Conservation (phyloP, 1,140 invertebrate species). For the Archivesica marissinica region DNA sequence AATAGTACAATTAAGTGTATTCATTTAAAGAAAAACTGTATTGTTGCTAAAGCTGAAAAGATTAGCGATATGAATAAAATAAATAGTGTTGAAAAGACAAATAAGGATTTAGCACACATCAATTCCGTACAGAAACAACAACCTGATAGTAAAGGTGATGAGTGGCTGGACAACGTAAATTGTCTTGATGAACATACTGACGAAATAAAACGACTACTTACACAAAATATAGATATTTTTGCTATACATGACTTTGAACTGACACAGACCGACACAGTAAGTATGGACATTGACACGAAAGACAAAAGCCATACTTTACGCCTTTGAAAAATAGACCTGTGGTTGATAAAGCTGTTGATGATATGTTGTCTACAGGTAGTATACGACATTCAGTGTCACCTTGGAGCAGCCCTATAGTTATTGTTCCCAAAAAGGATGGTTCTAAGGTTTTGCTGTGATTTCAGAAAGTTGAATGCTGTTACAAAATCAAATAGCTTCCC, state of each 20-base stretch:
- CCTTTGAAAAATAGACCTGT: slow-evolving; percentile 4
- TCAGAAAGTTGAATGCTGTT: background rate
- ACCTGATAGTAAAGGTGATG: background rate
- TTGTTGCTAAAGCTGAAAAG: background rate
- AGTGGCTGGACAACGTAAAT: too few species aligned
- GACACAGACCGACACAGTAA: slow-evolving; percentile 1
- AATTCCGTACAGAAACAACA: background rate
- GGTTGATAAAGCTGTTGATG: too few species aligned
- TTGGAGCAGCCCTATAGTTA: background rate
- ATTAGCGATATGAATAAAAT: too few species aligned
- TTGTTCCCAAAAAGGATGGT: background rate
- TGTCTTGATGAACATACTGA: background rate
- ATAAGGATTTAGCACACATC: background rate
- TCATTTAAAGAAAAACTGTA: background rate
- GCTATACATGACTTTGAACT: slow-evolving; percentile 29
- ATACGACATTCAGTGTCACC: background rate
- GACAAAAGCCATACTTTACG: slow-evolving; percentile 16
- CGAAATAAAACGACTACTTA: background rate
- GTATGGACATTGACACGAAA: slow-evolving; percentile 35
- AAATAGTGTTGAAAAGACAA: too few species aligned
- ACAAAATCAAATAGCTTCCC: background rate
- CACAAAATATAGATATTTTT: slow-evolving; percentile 3
- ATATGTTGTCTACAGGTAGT: too few species aligned
- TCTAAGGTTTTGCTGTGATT: background rate
- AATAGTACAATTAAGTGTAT: background rate